Evolutionary conservation across 2,113 vertebrate genomes (phyloP).

Genomic region (Ammodytes dubius): DNA sequence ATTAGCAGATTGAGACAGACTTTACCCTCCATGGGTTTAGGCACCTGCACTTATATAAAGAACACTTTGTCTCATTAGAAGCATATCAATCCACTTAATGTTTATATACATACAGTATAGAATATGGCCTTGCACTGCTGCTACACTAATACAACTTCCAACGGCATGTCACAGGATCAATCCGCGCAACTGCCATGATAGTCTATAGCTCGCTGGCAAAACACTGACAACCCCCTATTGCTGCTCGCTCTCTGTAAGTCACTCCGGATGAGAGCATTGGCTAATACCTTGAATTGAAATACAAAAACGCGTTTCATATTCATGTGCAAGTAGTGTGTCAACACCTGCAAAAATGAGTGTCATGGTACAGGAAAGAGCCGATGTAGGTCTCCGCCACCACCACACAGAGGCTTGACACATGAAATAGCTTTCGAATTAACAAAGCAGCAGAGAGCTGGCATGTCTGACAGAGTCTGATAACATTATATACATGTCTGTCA

Average conservation of each 20-base stretch:
- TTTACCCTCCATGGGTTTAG: constrained; percentile 27
- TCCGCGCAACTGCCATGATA: constrained; percentile 13
- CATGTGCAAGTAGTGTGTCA: constrained; percentile 54
- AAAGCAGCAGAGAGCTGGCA: constrained; percentile 66
- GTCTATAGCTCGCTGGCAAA: constrained; percentile 8
- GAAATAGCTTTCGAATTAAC: constrained; percentile 76
- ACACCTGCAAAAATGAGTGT: constrained; percentile 67
- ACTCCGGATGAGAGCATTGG: constrained; percentile 44
- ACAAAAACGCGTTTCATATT: constrained; percentile 55
- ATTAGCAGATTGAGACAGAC: constrained; percentile 84
- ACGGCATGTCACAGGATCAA: constrained; percentile 30
- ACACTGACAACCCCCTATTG: constrained; percentile 40
- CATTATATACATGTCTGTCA: constrained; percentile 80
- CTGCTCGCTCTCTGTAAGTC: constrained; percentile 14
- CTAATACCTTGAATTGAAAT: constrained; percentile 50
- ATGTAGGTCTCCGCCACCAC: constrained; percentile 21
- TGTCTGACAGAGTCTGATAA: constrained; percentile 81
- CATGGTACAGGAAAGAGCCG: constrained; percentile 44
- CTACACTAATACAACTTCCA: neutral
- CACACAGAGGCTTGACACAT: constrained; percentile 51
- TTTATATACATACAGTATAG: neutral
- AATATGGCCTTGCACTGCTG: neutral
- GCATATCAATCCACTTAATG: neutral
- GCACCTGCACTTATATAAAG: constrained; percentile 21
- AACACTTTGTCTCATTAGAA: constrained; percentile 16